Evolutionary conservation across 2,797 vertebrate species (phyloP).

Genomic region (Pseudochirops cupreus): DNA sequence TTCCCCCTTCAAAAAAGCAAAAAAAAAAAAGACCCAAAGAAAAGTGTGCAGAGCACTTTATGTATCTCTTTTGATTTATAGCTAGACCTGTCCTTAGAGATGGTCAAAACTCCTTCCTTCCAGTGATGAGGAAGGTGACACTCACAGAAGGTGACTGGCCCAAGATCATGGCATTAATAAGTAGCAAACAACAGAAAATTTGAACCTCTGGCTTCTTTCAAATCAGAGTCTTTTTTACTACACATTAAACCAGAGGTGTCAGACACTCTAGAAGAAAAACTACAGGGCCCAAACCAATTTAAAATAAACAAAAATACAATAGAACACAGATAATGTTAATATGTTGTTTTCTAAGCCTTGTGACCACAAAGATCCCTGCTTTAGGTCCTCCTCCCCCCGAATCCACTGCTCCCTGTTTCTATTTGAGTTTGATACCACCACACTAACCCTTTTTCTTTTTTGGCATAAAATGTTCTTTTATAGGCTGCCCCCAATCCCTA

Average conservation of each 20-base stretch:
- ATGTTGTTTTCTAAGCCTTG: background rate
- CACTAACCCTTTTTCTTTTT: too few relatives aligned
- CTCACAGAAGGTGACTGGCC: background rate
- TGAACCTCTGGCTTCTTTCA: background rate
- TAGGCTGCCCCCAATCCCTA: too few relatives aligned
- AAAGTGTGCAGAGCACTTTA: background rate
- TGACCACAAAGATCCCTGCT: background rate
- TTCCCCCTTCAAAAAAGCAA: too few relatives aligned
- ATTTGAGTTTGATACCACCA: too few relatives aligned
- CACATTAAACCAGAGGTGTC: background rate
- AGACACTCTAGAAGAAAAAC: background rate
- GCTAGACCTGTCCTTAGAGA: too few relatives aligned
- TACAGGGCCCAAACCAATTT: background rate
- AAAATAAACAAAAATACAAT: background rate
- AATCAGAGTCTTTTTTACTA: background rate
- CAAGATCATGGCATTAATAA: background rate
- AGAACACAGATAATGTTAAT: background rate
- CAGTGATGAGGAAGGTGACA: background rate
- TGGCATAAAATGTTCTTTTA: too few relatives aligned
- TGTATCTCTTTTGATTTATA: background rate
- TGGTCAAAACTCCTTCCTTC: background rate
- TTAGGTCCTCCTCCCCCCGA: background rate
- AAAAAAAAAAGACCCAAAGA: too few relatives aligned
- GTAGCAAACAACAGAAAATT: background rate
- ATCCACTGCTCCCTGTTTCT: too few relatives aligned